Evolutionary conservation across 2,113 vertebrate genomes (phyloP).

Genomic region (Brienomyrus longianalis): DNA sequence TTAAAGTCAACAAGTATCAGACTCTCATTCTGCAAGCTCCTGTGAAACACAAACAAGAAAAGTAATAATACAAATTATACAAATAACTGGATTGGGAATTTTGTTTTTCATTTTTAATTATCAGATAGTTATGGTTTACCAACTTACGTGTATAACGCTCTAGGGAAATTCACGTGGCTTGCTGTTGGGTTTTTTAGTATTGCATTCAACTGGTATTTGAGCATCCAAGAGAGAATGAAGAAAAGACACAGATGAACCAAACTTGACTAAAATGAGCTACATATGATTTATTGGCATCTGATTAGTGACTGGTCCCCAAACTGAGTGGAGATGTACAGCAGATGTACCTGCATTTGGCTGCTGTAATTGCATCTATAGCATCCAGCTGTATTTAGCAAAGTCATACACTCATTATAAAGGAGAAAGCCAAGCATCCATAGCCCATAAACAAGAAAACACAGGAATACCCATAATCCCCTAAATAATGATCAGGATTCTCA

Average conservation of each 20-base stretch:
- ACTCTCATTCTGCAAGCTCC: no score
- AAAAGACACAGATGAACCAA: not conserved
- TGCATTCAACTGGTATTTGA: not conserved
- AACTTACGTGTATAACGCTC: not conserved
- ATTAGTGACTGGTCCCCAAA: not conserved
- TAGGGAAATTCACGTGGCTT: not conserved
- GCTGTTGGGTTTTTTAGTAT: not conserved
- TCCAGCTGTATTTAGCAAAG: not conserved
- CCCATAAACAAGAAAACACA: not conserved
- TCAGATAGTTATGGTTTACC: not conserved
- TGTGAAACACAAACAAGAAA: no score
- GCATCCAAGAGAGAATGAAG: not conserved
- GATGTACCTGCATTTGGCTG: not conserved
- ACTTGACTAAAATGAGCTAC: not conserved
- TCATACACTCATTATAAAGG: not conserved
- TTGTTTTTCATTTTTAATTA: not conserved
- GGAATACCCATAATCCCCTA: not conserved
- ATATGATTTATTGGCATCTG: not conserved
- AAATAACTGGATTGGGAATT: not conserved
- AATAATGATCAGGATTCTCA: not conserved
- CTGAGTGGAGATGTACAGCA: not conserved
- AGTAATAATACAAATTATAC: no score
- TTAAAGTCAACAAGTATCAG: no score
- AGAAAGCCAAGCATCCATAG: not conserved
- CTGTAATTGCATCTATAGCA: not conserved